A percentile compares a stretch with the other conserved stretches of the same genome.
Conservation (phyloP, 92 coral and sea anemone species). For the Isaurus tuberculatus region DNA sequence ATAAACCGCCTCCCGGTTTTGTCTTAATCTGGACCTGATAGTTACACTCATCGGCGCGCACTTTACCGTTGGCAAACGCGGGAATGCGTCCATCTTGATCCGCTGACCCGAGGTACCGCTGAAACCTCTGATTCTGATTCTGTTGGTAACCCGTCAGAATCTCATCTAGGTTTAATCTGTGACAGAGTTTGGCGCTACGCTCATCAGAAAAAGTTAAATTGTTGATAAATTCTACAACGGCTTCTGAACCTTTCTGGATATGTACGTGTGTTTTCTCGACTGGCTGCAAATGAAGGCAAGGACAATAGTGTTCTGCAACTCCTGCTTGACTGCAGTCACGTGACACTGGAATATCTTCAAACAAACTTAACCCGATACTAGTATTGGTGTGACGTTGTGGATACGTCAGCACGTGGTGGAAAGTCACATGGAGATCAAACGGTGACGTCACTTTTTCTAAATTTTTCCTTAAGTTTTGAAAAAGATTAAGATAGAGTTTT, state of each 20-base stretch:
- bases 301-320: slow-evolving; percentile 93
- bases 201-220: slow-evolving; percentile 65
- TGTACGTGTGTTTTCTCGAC: slow-evolving; percentile 68
- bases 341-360: slow-evolving; percentile 62
- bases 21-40: slow-evolving; percentile 82
- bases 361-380: slow-evolving; percentile 73
- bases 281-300: slow-evolving; percentile 80
- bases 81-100: slow-evolving; percentile 91
- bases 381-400: slow-evolving; percentile 66
- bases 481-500: slow-evolving; percentile 54
- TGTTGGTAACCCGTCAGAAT: slow-evolving; percentile 79
- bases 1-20: slow-evolving; percentile 82
- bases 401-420: slow-evolving; percentile 76
- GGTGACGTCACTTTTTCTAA: slow-evolving; percentile 81
- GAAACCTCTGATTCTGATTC: slow-evolving; percentile 73
- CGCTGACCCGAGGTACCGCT: slow-evolving; percentile 74
- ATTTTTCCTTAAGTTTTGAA: slow-evolving; percentile 60
- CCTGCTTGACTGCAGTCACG: slow-evolving; percentile 85
- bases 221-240: slow-evolving; percentile 78
- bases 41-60: slow-evolving; percentile 66
- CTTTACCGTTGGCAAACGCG: slow-evolving; percentile 62
- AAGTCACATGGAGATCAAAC: slow-evolving; percentile 87
- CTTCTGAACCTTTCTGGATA: slow-evolving; percentile 66
- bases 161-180: slow-evolving; percentile 63
- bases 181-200: slow-evolving; percentile 63